Evolutionary conservation across 1,140 invertebrate genomes (phyloP).

Genomic region (Fopius arisanus): DNA sequence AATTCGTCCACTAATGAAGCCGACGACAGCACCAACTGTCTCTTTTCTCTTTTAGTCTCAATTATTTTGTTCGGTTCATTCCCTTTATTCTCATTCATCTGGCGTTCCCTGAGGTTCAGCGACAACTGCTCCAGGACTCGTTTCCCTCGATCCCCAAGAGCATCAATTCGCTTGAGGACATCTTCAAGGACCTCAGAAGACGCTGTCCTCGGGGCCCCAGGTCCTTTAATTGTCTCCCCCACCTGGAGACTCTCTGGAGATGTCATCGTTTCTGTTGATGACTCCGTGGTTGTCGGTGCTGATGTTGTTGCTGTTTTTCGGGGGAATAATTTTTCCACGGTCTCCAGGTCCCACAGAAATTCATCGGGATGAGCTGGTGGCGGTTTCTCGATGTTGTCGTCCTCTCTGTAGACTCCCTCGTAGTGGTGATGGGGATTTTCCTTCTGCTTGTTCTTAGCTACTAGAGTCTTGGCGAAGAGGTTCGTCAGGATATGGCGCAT

Average conservation of each 20-base stretch:
- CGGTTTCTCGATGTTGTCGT: conserved; percentile 50
- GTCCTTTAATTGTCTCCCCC: conserved; percentile 27
- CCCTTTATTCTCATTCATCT: conserved; percentile 29
- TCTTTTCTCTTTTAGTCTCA: conserved; percentile 35
- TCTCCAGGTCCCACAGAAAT: not conserved
- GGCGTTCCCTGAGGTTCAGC: conserved; percentile 35
- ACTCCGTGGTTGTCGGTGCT: not conserved
- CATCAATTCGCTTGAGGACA: conserved; percentile 66
- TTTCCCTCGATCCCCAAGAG: conserved; percentile 66
- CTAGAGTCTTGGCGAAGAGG: conserved; percentile 45
- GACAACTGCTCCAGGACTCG: conserved; percentile 64
- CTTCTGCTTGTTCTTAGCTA: conserved; percentile 50
- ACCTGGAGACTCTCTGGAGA: not conserved
- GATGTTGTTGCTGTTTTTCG: not conserved
- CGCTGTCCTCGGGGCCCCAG: conserved; percentile 41
- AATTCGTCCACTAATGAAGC: conserved; percentile 58
- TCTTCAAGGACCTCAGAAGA: conserved; percentile 70
- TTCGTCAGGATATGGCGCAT: conserved; percentile 57
- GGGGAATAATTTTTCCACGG: not conserved
- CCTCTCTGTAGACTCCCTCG: conserved; percentile 50
- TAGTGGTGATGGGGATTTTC: conserved; percentile 51
- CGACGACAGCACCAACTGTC: conserved; percentile 57
- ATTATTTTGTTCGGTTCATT: conserved; percentile 29
- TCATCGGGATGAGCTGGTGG: conserved; percentile 23
- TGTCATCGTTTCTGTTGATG: not conserved